Base-by-base conservation (phyloP, 2,113 vertebrate species). In the Neolamprologus modestus region DNA sequence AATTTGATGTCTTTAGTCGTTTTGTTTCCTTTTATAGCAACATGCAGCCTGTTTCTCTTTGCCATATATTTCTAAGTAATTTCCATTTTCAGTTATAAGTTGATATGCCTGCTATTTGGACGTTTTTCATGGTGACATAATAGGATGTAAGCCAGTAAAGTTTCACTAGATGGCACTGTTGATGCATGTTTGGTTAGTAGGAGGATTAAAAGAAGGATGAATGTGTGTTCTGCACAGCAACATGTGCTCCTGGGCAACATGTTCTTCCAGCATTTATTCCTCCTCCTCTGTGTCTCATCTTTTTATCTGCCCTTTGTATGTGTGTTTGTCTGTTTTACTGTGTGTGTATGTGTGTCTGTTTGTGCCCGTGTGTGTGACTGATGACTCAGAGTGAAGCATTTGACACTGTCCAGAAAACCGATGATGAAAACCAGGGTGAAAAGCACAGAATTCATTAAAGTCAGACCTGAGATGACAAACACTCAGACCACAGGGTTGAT, bases 161-260 rank as follows among this genome's bases (percentile, higher is more conserved):
- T 4, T 76, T n/a, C 95, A 95, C 90, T 91, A 95, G 95, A 89
- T 95, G 95, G 93, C 94, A 89, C 31, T 92, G 90, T 92, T 94
- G 91, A 89, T 91, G 24, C 87, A 33, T 82, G 57, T 85, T 89
- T 84, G 7, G 14, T 84, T 35, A 21, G 19, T n/a, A 10, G 1
- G 7, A 16, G 21, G 13, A 13, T 37, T 45, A 84, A 45, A 68
- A 85, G 80, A 7, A 83, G 66, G 84, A 84, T 66, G 42, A 42
- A 84, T 63, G 84, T 5, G 3, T 79, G 84, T 28, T 54, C 88
- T 91, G 84, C 88, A 90, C 84, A 88, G 92, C 92, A 94, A 90
- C 92, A 93, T 91, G 88, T 91, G 90, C 92, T 92, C 45, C 88
- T 84, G 81, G 87, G 81, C 84, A 91, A 91, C 87, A 83, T 87